Evolutionary conservation across 2,113 vertebrate genomes (phyloP).

Genomic region (Apodemus speciosus): DNA sequence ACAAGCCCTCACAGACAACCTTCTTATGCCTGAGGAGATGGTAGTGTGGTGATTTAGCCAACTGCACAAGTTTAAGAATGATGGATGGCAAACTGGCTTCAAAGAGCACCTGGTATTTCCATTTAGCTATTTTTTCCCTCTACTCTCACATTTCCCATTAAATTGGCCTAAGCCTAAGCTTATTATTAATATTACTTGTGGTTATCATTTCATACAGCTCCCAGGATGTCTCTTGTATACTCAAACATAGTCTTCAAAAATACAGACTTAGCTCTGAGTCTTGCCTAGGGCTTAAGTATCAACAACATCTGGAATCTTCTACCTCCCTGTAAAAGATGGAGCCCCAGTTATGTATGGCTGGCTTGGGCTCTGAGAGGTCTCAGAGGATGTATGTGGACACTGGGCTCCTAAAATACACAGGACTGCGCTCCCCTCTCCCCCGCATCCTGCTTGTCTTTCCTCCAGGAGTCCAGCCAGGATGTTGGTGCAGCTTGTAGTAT

Average conservation of each 20-base stretch:
- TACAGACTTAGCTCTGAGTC: not conserved
- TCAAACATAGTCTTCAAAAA: not conserved
- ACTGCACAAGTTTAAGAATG: not conserved
- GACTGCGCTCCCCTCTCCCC: too few relatives aligned
- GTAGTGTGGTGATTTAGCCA: not conserved
- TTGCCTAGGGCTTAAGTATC: not conserved
- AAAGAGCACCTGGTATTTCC: not conserved
- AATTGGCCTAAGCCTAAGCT: conserved; percentile 1
- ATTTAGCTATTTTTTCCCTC: not conserved
- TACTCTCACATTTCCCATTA: not conserved
- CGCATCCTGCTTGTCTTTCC: not conserved
- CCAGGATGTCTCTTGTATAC: not conserved
- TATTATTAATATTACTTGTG: not conserved
- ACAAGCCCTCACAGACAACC: not conserved
- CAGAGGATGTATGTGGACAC: not conserved
- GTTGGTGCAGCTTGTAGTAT: not conserved
- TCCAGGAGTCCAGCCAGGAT: not conserved
- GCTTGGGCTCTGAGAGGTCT: not conserved
- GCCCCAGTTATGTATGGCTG: not conserved
- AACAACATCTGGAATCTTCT: not conserved
- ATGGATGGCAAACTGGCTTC: not conserved
- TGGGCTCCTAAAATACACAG: not conserved
- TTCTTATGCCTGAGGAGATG: not conserved
- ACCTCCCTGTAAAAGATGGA: not conserved
- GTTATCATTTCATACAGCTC: not conserved